Conservation (phyloP, 1,140 invertebrate species). For the Agrypnia vestita region DNA sequence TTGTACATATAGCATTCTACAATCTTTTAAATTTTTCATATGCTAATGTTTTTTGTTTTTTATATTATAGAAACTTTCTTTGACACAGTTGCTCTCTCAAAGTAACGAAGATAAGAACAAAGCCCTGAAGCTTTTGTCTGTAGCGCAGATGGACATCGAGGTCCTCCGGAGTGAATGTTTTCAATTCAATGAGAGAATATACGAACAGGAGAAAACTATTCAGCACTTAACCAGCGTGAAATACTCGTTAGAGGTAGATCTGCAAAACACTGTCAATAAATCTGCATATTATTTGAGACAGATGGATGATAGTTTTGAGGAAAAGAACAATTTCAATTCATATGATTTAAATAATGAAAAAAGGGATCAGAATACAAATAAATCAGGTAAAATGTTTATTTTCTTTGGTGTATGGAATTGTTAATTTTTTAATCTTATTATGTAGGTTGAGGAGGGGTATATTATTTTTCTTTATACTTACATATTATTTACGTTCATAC, state of each 20-base stretch:
- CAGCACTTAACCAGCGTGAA: slow-evolving; percentile 26
- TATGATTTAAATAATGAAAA: slow-evolving; percentile 13
- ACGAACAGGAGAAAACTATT: slow-evolving; percentile 42
- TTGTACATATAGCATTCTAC: too few relatives aligned
- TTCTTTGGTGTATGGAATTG: not conserved
- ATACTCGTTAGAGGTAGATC: slow-evolving; percentile 32
- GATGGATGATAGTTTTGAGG: slow-evolving; percentile 29
- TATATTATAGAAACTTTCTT: slow-evolving; percentile 38
- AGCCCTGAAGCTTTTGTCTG: not conserved
- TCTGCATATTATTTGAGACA: not conserved
- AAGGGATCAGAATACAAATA: too few relatives aligned
- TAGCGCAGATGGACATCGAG: slow-evolving; percentile 16
- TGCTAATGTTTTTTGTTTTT: not conserved
- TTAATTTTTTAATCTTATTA: too few relatives aligned
- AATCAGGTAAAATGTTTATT: slow-evolving; percentile 10
- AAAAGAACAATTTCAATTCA: slow-evolving; percentile 7
- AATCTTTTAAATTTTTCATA: too few relatives aligned
- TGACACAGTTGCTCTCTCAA: slow-evolving; percentile 27
- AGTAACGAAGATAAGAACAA: slow-evolving; percentile 44
- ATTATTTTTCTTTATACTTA: too few relatives aligned
- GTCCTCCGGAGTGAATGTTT: slow-evolving; percentile 20
- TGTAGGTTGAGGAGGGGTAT: too few relatives aligned
- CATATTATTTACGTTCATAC: too few relatives aligned
- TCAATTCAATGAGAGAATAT: slow-evolving; percentile 34
- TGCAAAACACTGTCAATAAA: slow-evolving; percentile 39